phyloP scores from a whole-genome alignment of 2,797 vertebrate genomes.

The Xiphophorus birchmanni region DNA sequence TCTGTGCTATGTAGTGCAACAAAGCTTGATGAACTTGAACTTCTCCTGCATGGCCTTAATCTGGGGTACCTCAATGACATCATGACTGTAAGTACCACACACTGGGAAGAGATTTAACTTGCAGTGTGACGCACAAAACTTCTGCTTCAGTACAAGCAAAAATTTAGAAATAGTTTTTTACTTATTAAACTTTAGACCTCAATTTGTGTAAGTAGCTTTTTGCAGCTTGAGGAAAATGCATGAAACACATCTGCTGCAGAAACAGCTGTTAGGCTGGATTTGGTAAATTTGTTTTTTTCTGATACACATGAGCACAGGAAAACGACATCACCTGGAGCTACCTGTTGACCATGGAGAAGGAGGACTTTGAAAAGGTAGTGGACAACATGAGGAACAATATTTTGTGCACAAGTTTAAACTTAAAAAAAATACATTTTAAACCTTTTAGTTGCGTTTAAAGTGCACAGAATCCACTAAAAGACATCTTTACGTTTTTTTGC shows the following conservation, averaged over 20 bases:
- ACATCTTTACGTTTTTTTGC: not conserved
- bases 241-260: conserved; percentile 48
- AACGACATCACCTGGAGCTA: conserved; percentile 86
- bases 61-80: conserved; percentile 85
- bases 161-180: not conserved
- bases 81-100: conserved; percentile 72
- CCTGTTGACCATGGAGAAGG: conserved; percentile 87
- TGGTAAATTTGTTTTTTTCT: conserved; percentile 25
- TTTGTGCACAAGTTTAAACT: not conserved
- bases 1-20: conserved; percentile 74
- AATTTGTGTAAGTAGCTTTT: conserved; percentile 38
- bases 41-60: conserved; percentile 90
- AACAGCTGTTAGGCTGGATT: conserved; percentile 49
- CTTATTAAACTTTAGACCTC: not conserved
- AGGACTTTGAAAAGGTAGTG: conserved; percentile 88
- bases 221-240: conserved; percentile 10
- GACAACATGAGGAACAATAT: not conserved
- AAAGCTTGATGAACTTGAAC: conserved; percentile 84
- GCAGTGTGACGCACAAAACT: not conserved
- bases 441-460: not conserved
- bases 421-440: not conserved
- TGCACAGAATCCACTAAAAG: not conserved
- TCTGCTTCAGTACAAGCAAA: not conserved
- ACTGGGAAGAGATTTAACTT: not conserved
- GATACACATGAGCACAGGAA: conserved; percentile 75